phyloP scores from a whole-genome alignment of 2,113 vertebrate species.

The Paedocypris sp. region DNA sequence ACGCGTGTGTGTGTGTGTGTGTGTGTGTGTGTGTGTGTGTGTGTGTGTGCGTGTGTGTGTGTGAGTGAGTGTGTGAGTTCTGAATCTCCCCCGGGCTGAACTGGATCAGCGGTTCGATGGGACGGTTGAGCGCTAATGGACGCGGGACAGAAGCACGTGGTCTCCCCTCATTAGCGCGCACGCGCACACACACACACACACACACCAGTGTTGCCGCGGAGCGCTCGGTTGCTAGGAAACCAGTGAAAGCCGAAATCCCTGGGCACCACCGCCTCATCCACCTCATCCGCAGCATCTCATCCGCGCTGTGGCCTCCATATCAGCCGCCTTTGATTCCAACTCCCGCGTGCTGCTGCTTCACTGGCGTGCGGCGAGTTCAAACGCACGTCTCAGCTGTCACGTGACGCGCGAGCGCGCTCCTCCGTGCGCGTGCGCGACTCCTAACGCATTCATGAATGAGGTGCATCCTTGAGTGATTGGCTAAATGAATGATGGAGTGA shows the following conservation, averaged over 20 bases:
- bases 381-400: background rate
- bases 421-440: no score
- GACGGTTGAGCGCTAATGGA: slow-evolving; percentile 30
- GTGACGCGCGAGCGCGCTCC: no score
- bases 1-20: no score
- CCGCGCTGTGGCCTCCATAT: no score
- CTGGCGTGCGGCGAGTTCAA: no score
- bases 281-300: no score
- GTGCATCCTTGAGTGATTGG: background rate
- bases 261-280: slow-evolving; percentile 50
- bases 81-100: slow-evolving; percentile 12
- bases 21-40: no score
- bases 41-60: no score
- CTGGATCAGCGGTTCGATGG: slow-evolving; percentile 24
- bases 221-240: slow-evolving; percentile 65
- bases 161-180: background rate
- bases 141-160: slow-evolving; percentile 15
- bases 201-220: slow-evolving; percentile 30
- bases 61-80: background rate
- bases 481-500: background rate
- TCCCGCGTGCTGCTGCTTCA: no score
- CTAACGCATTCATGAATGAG: background rate
- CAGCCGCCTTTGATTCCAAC: no score
- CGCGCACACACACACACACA: background rate
- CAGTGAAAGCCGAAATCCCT: slow-evolving; percentile 67